These are phyloP conservation scores for Zaprionus kolodkinae DNA, from an alignment of 1,140 invertebrate species.

Conservation along the genomic window DNA sequence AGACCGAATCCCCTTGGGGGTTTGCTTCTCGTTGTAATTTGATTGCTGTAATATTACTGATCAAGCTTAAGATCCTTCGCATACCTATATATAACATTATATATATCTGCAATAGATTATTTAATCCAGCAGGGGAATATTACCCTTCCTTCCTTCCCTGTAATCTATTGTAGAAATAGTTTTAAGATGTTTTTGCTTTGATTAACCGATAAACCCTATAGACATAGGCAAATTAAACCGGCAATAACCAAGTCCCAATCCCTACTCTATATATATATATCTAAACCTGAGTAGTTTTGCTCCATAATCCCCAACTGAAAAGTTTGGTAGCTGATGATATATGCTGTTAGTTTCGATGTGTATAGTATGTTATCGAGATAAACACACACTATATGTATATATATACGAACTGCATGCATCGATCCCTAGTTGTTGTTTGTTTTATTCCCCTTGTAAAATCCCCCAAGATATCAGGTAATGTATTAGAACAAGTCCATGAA, in stretches of 20 bases:
- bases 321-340: constrained; percentile 74
- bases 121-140: neutral
- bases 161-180: constrained; percentile 5
- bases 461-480: constrained; percentile 45
- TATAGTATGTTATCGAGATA: constrained; percentile 41
- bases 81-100: neutral
- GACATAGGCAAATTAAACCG: neutral
- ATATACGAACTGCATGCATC: constrained; percentile 50
- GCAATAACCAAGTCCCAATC: neutral
- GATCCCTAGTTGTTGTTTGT: constrained; percentile 29
- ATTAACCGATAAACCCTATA: neutral
- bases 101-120: constrained; percentile 9
- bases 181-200: neutral
- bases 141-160: neutral
- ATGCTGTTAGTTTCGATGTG: constrained; percentile 81
- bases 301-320: constrained; percentile 12
- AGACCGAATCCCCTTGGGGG: neutral
- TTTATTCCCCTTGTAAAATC: neutral
- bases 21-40: constrained; percentile 52
- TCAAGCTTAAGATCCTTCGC: constrained; percentile 7
- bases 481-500: constrained; percentile 22
- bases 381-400: neutral
- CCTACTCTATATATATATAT: neutral
- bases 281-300: constrained; percentile 9
- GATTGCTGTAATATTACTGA: constrained; percentile 46